These are phyloP conservation scores for Drosophila repletoides DNA, from an alignment of 1,140 invertebrate species.

Conservation along the genomic window DNA sequence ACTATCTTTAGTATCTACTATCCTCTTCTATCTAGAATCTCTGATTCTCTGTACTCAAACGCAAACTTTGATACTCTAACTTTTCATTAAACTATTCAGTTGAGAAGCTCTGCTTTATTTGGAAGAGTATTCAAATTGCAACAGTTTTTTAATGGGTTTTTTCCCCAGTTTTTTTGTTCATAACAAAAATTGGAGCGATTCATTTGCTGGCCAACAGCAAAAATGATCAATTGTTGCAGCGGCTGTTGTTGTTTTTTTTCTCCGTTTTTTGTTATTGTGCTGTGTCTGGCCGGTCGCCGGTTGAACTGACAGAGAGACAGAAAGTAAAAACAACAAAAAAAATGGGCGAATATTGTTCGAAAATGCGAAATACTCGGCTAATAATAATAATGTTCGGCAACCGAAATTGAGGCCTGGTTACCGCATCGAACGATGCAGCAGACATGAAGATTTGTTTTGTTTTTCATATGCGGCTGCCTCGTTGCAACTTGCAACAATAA, in stretches of 20 bases:
- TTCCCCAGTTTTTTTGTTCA: conserved; percentile 7
- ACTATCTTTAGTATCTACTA: too few relatives aligned
- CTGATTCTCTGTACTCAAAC: too few relatives aligned
- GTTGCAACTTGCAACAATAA: conserved; percentile 30
- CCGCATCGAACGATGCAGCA: conserved; percentile 53
- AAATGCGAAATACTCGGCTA: conserved; percentile 73
- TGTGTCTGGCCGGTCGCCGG: conserved; percentile 40
- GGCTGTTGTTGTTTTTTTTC: conserved; percentile 9
- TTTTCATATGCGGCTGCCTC: conserved; percentile 19
- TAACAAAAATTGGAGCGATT: conserved; percentile 25
- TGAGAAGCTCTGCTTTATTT: background rate
- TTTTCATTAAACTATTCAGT: too few relatives aligned
- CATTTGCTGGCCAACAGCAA: conserved; percentile 38
- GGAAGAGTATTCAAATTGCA: conserved; percentile 14
- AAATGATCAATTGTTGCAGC: conserved; percentile 64
- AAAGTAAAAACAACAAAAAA: conserved; percentile 10
- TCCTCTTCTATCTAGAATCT: too few relatives aligned
- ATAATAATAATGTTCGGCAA: conserved; percentile 75
- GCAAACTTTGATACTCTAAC: too few relatives aligned
- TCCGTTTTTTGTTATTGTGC: too few relatives aligned
- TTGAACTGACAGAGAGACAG: conserved; percentile 10
- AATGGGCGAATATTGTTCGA: conserved; percentile 60
- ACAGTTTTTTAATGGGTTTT: background rate
- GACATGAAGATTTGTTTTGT: conserved; percentile 33
- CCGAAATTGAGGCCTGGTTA: conserved; percentile 73